These are phyloP conservation scores for Hedychridium roseum DNA, from an alignment of 2,888 invertebrate genomes.

Conservation along the genomic window DNA sequence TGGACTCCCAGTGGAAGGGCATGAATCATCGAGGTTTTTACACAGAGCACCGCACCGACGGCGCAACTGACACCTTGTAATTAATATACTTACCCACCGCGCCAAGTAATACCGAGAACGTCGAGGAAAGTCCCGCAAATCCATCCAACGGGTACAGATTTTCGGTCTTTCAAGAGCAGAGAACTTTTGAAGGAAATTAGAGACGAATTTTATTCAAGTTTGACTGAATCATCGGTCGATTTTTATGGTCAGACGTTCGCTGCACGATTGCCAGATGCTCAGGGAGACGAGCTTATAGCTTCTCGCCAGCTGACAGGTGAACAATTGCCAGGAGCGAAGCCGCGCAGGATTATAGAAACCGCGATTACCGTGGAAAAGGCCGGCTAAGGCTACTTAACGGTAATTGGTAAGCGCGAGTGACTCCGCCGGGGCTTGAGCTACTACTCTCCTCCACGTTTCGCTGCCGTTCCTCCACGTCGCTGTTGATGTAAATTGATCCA, in stretches of 20 bases:
- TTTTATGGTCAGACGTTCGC: too few relatives aligned
- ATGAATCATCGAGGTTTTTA: not conserved
- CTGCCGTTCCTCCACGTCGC: not conserved
- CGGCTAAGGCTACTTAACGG: slow-evolving; percentile 33
- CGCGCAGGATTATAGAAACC: slow-evolving; percentile 36
- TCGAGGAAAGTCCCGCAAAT: too few relatives aligned
- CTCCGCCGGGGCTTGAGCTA: slow-evolving; percentile 15
- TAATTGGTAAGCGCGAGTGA: slow-evolving; percentile 37
- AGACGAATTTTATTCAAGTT: too few relatives aligned
- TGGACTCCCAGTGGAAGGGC: not conserved
- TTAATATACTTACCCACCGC: too few relatives aligned
- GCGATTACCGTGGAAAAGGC: slow-evolving; percentile 42
- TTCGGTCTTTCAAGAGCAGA: too few relatives aligned
- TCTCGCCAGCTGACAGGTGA: slow-evolving; percentile 41
- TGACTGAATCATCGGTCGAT: too few relatives aligned
- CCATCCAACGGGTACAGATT: too few relatives aligned
- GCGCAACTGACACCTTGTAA: too few relatives aligned
- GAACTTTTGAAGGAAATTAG: too few relatives aligned
- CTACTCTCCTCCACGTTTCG: not conserved
- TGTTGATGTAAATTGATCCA: slow-evolving; percentile 14
- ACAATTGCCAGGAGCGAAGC: slow-evolving; percentile 42
- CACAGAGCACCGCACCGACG: too few relatives aligned
- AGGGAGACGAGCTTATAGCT: slow-evolving; percentile 30
- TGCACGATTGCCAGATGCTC: too few relatives aligned
- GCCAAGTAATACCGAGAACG: too few relatives aligned